phyloP scores from a whole-genome alignment of 2,113 vertebrate species.

The Benitochromis conjunctus region DNA sequence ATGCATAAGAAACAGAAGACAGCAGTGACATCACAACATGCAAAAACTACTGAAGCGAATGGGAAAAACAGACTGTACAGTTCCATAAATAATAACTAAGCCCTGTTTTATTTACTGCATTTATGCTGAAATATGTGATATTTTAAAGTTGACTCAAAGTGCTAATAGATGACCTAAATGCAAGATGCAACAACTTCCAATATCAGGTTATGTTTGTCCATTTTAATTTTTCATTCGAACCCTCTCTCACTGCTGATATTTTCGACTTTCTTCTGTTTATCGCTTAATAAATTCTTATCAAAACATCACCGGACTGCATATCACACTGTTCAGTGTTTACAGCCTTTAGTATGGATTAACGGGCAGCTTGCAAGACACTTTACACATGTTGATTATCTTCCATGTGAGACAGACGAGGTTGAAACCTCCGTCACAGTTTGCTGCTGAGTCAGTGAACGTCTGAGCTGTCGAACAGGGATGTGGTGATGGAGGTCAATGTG shows the following conservation, averaged over 20 bases:
- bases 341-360: background rate
- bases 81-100: background rate
- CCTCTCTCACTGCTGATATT: background rate
- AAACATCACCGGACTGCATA: background rate
- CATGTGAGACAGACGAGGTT: background rate
- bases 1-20: background rate
- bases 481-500: background rate
- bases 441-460: conserved; percentile 1
- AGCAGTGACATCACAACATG: background rate
- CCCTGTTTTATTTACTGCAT: background rate
- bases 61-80: background rate
- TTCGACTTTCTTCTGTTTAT: background rate
- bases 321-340: background rate
- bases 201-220: background rate
- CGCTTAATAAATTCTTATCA: background rate
- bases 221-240: background rate
- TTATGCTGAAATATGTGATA: background rate
- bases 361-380: background rate
- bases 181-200: too few species aligned
- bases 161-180: background rate
- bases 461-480: background rate
- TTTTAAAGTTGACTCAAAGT: background rate
- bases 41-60: background rate
- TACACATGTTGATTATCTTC: background rate
- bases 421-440: background rate